A percentile compares a stretch with the other conserved stretches of the same genome.
Evolutionary conservation across 1,140 invertebrate species (phyloP).

Genomic region (Triops longicaudatus): DNA sequence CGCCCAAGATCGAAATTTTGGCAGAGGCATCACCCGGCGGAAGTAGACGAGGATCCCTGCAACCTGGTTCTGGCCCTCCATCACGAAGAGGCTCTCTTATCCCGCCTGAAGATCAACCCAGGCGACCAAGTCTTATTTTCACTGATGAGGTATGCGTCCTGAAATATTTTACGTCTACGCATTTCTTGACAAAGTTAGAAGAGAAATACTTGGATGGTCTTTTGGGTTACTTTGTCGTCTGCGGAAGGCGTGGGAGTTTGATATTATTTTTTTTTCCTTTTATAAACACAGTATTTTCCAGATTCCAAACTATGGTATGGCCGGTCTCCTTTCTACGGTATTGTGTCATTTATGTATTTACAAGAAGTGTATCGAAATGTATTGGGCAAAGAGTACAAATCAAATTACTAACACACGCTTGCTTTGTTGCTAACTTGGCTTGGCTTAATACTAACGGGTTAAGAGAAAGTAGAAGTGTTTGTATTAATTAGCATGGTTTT

Average conservation of each 20-base stretch:
- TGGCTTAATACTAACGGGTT: background rate
- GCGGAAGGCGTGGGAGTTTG: background rate
- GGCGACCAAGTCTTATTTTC: constrained; percentile 78
- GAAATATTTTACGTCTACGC: constrained; percentile 18
- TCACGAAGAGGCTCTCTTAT: constrained; percentile 73
- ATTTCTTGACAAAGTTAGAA: constrained; percentile 17
- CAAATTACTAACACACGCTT: constrained; percentile 20
- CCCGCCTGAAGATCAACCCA: constrained; percentile 65
- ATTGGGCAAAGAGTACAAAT: constrained; percentile 2
- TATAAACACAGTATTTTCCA: background rate
- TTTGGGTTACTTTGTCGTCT: background rate
- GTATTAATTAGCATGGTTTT: constrained; percentile 2
- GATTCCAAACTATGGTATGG: background rate
- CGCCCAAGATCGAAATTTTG: constrained; percentile 29
- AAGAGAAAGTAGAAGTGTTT: background rate
- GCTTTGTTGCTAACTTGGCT: constrained; percentile 23
- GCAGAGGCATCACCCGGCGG: constrained; percentile 23
- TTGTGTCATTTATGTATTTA: background rate
- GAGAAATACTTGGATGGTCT: background rate
- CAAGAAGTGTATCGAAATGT: background rate
- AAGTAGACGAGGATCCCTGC: constrained; percentile 28
- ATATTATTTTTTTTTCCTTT: background rate
- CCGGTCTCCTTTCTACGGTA: background rate
- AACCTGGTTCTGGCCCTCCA: constrained; percentile 41
- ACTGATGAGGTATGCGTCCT: constrained; percentile 74